A percentile compares a stretch with the other conserved stretches of the same genome.
Evolutionary conservation across 2,888 invertebrate genomes (phyloP).

Genomic region (Trichopoda pennipes): DNA sequence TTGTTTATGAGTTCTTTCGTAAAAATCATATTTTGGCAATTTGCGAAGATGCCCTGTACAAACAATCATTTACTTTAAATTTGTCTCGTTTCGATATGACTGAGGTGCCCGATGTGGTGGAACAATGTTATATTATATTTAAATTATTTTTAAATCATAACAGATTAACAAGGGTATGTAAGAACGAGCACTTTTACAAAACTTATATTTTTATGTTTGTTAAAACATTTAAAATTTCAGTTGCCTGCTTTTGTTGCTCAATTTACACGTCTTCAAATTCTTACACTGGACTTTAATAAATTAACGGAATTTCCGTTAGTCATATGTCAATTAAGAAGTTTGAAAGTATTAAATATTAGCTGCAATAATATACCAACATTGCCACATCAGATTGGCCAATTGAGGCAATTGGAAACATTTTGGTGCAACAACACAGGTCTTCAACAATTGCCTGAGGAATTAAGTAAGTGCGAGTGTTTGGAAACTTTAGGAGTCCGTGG

Average conservation of each 20-base stretch:
- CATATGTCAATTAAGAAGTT: slow-evolving; percentile 83
- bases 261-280: slow-evolving; percentile 83
- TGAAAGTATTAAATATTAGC: slow-evolving; percentile 85
- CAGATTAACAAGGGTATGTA: slow-evolving; percentile 82
- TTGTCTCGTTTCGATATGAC: slow-evolving; percentile 85
- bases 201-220: background rate
- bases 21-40: slow-evolving; percentile 86
- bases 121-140: slow-evolving; percentile 83
- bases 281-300: slow-evolving; percentile 86
- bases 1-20: slow-evolving; percentile 86
- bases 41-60: slow-evolving; percentile 84
- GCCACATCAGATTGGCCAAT: slow-evolving; percentile 84
- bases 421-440: slow-evolving; percentile 86
- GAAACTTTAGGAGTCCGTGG: slow-evolving; percentile 86
- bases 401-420: slow-evolving; percentile 84
- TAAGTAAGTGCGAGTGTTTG: slow-evolving; percentile 83
- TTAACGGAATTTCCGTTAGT: slow-evolving; percentile 84
- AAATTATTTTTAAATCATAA: slow-evolving; percentile 86
- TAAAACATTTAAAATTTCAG: slow-evolving; percentile 62
- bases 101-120: slow-evolving; percentile 83
- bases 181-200: slow-evolving; percentile 67
- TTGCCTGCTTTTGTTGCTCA: slow-evolving; percentile 82
- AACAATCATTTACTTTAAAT: slow-evolving; percentile 84
- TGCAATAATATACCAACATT: slow-evolving; percentile 84
- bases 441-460: slow-evolving; percentile 83